Conservation (phyloP, 2,797 vertebrate genomes). For the Sitta carolinensis region DNA sequence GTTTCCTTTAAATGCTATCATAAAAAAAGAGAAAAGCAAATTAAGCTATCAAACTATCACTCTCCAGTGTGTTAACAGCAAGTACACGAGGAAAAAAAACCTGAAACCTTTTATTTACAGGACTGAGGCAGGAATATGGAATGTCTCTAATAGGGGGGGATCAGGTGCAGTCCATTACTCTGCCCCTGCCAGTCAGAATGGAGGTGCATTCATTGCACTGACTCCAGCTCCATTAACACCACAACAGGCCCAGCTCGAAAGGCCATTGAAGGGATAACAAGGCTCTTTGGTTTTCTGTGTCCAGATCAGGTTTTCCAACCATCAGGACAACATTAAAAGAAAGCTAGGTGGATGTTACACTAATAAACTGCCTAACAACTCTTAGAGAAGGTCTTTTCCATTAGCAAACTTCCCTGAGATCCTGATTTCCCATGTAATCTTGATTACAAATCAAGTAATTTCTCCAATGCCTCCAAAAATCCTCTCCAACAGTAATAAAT, state of each 20-base stretch:
- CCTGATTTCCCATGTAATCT: neutral
- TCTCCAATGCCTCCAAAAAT: neutral
- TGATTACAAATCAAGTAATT: neutral
- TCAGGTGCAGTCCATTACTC: neutral
- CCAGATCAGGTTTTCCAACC: neutral
- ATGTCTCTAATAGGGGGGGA: neutral
- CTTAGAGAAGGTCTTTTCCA: neutral
- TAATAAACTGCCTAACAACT: neutral
- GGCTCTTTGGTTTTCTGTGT: neutral
- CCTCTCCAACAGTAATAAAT: neutral
- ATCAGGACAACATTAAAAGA: neutral
- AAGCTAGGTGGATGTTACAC: neutral
- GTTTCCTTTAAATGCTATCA: conserved; percentile 36
- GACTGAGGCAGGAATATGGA: neutral
- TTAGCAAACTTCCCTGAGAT: neutral
- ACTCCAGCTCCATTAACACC: neutral
- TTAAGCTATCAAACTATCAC: conserved; percentile 23
- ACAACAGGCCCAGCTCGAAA: neutral
- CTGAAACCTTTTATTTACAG: neutral
- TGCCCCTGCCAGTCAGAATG: neutral
- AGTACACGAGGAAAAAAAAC: neutral
- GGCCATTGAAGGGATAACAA: neutral
- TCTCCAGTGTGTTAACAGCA: neutral
- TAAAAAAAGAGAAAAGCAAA: conserved; percentile 7
- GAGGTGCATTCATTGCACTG: neutral